Evolutionary conservation across 2,888 invertebrate species (phyloP), one percentile per base, ranked within the genome.

Genomic region (Amphipyra tragopoginis): DNA sequence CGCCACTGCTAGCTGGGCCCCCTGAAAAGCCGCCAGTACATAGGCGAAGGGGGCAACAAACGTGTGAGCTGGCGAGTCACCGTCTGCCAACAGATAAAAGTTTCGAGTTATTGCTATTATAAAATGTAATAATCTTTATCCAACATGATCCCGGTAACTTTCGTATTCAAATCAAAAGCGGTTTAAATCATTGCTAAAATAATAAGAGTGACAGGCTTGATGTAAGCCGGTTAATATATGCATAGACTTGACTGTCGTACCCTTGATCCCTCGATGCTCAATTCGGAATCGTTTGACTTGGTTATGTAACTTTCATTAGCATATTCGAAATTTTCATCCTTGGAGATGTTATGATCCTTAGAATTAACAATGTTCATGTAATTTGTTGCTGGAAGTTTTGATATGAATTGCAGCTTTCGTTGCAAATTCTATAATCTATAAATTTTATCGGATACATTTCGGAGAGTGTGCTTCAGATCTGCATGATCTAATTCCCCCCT

Each of bases 161-260:
- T 68, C 33, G 45, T 56, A 72, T 73, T 66, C 42, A 53, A 51
- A 40, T 52, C 64, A 45, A 69, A 56, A 70, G 14, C 57, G 52
- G 38, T 51, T 65, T 68, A 79, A 79, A 74, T 79, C 49, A 66
- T 66, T 58, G 47, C 48, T 54, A 4, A 45, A 64, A 53, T 63
- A 67, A 75, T 71, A 78, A 70, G 60, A 70, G 43, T 72, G 58
- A 49, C 51, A 45, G 67, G 33, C 13, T 50, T 65, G 45, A 60
- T 74, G 60, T 80, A 80, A 86, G 78, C 77, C 71, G 62, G 48
- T 79, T 80, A 83, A 86, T 85, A 81, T 82, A 86, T 86, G 82
- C 81, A 75, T 59, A 64, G 82, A 72, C 63, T 72, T 68, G 75
- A 56, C 60, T 63, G 55, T 57, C 76, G 70, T 62, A 45, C 38